Evolutionary conservation across 2,113 vertebrate genomes (phyloP).

Genomic region (Hemichromis elongatus): DNA sequence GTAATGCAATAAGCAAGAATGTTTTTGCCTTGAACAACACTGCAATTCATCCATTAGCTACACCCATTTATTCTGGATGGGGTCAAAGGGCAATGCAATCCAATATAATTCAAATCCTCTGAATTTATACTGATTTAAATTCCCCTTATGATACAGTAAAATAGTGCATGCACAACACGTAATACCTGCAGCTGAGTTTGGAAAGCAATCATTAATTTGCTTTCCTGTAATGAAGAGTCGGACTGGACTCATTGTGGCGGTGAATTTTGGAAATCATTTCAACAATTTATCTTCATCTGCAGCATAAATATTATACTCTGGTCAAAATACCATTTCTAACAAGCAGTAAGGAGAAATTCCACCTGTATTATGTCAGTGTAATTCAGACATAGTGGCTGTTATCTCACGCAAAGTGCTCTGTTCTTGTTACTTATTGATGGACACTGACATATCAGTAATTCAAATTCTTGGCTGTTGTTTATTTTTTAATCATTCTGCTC

Average conservation of each 20-base stretch:
- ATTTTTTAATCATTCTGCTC: neutral
- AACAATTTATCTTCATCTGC: neutral
- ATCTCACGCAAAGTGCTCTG: neutral
- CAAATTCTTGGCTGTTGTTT: neutral
- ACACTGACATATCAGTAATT: conserved; percentile 11
- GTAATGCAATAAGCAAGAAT: neutral
- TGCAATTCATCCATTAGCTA: neutral
- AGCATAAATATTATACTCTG: neutral
- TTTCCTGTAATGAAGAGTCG: neutral
- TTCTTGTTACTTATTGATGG: neutral
- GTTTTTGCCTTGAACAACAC: neutral
- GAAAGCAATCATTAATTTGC: neutral
- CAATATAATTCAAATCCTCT: neutral
- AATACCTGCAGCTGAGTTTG: neutral
- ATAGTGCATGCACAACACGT: neutral
- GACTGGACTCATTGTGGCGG: neutral
- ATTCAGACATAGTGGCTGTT: neutral
- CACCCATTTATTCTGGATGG: neutral
- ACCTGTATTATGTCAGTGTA: neutral
- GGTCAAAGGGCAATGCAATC: neutral
- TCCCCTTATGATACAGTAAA: neutral
- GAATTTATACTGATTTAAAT: neutral
- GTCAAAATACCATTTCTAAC: neutral
- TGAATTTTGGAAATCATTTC: neutral
- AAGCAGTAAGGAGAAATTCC: neutral